Evolutionary conservation across 2,113 vertebrate genomes (phyloP), one percentile per base, ranked within the genome.

Genomic region (Notarius quadriscutis): DNA sequence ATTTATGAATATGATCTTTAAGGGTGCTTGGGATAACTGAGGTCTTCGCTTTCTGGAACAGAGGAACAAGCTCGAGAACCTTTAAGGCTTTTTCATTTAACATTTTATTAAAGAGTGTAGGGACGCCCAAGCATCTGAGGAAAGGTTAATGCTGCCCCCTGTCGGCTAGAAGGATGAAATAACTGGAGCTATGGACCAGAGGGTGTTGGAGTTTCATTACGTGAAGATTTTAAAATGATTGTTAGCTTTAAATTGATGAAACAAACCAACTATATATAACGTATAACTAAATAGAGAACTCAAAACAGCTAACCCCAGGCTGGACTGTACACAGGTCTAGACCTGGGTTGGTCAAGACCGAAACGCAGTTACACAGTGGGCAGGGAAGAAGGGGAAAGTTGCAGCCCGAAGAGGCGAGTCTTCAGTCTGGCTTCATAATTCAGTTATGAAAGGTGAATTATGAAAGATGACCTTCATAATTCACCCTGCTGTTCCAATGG

Each of bases 71-170:
- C 22, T 53, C 5, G 25, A 77, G 22, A 30, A 71, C 4, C 5
- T 0, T 72, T 17, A 22, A 41, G 1, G 6, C 7, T 14, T 18
- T 72, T 18, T 50, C 20, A 51, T 75, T 75, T 50, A 10, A 12
- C 7, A 20, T 74, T 48, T 72, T 22, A 69, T 71, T 71, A 41
- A 71, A 17, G 67, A 25, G 27, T 17, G 7, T 48, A 41, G 75
- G 51, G 7, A 27, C 6, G 0, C 75, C n/a, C 14, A 79, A 17
- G 2, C 7, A 55, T 27, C 5, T 65, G 41, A 25, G 17, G 62
- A 78, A 86, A 63, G 15, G 51, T 65, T 55, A 53, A 65, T 62
- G 60, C 50, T 79, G 74, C 84, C 74, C 72, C 25, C 84, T 86
- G 72, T 86, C 65, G 74, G 74, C 58, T 48, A 86, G 12, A 20